Percentiles rank a stretch among this genome's conserved stretches.
Evolutionary conservation across 2,888 invertebrate species (phyloP).

Genomic region (Drosophila merina): DNA sequence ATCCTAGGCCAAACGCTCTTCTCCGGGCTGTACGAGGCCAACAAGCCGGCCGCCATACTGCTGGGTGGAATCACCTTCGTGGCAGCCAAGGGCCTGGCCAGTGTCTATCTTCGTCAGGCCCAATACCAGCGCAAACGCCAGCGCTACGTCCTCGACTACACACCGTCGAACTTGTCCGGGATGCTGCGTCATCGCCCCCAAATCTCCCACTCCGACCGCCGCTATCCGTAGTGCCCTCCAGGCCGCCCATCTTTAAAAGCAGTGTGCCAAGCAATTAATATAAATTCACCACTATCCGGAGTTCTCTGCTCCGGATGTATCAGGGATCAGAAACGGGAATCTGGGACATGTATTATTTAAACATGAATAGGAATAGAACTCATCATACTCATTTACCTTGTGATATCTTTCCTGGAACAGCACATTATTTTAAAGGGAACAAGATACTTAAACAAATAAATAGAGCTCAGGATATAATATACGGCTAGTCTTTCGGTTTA

Average conservation of each 20-base stretch:
- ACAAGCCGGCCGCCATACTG: slow-evolving; percentile 28
- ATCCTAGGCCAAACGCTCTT: slow-evolving; percentile 50
- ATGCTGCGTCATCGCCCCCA: neutral
- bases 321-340: no score
- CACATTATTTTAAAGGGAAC: neutral
- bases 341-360: no score
- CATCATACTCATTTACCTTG: neutral
- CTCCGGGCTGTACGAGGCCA: slow-evolving; percentile 11
- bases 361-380: neutral
- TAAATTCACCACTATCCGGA: neutral
- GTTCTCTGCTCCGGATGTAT: neutral
- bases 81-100: slow-evolving; percentile 51
- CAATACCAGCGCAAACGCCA: slow-evolving; percentile 36
- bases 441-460: neutral
- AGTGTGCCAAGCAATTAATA: neutral
- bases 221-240: neutral
- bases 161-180: neutral
- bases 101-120: slow-evolving; percentile 53
- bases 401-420: neutral
- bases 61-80: slow-evolving; percentile 64
- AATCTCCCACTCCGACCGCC: neutral
- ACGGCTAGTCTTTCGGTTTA: no score
- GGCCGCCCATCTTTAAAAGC: neutral
- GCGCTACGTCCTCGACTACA: slow-evolving; percentile 44
- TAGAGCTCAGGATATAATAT: neutral